phyloP scores from a whole-genome alignment of 2,888 invertebrate species.

The Polietes domitor region DNA sequence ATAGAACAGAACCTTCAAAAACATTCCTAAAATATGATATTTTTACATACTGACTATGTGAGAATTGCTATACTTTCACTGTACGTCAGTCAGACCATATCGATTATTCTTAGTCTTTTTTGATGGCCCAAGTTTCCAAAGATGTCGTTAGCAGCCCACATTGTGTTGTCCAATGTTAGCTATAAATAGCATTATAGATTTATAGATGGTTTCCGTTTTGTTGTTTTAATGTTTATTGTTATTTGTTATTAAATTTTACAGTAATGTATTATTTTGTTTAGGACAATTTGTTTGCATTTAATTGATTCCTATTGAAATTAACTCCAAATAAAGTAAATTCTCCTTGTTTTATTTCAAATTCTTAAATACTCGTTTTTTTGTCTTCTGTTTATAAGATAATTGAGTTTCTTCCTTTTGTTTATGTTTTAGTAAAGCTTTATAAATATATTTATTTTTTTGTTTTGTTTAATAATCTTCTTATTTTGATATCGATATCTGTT shows the following conservation, averaged over 20 bases:
- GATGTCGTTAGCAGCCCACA: no score
- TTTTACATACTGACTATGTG: no score
- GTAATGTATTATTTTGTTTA: conserved; percentile 39
- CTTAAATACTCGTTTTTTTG: conserved; percentile 48
- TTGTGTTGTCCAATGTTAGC: no score
- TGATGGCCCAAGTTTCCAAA: no score
- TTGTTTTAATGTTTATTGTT: conserved; percentile 22
- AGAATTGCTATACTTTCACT: no score
- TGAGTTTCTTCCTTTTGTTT: conserved; percentile 9
- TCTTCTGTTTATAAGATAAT: conserved; percentile 8
- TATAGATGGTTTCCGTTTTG: not conserved
- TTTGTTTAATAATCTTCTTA: not conserved
- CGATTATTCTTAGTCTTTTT: no score
- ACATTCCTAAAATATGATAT: no score
- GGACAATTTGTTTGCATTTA: conserved; percentile 39
- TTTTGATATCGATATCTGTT: not conserved
- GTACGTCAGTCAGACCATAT: no score
- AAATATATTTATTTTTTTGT: conserved; percentile 17
- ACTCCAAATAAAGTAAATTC: conserved; percentile 42
- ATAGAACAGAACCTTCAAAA: no score
- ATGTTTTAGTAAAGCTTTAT: conserved; percentile 31
- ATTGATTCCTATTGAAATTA: conserved; percentile 39
- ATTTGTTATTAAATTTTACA: conserved; percentile 29
- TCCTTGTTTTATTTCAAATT: conserved; percentile 39
- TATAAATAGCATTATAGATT: no score